Conservation (phyloP, 2,888 invertebrate genomes). For the Euproctis similis region DNA sequence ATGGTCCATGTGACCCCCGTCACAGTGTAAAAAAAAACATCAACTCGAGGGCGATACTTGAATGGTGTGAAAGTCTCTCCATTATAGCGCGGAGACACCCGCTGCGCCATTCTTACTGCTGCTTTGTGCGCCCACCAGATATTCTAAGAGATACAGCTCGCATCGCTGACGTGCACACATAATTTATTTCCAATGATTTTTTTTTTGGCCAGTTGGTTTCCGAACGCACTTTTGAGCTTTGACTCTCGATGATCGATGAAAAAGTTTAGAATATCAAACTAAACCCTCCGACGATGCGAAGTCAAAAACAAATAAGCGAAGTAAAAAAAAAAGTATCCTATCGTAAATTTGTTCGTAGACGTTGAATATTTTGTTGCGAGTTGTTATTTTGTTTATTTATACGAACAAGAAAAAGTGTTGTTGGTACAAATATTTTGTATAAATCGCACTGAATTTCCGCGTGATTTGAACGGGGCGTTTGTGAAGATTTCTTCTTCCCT, state of each 20-base stretch:
- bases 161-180: conserved; percentile 46
- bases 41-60: conserved; percentile 42
- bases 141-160: conserved; percentile 30
- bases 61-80: conserved; percentile 58
- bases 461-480: conserved; percentile 34
- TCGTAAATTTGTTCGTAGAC: no score
- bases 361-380: no score
- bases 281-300: conserved; percentile 25
- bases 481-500: conserved; percentile 39
- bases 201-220: conserved; percentile 46
- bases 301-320: conserved; percentile 34
- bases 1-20: conserved; percentile 50
- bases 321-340: no score
- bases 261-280: conserved; percentile 30
- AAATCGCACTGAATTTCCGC: conserved; percentile 43
- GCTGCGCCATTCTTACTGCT: conserved; percentile 50
- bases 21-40: conserved; percentile 42
- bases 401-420: conserved; percentile 25
- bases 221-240: conserved; percentile 33
- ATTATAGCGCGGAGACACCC: conserved; percentile 48
- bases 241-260: conserved; percentile 37
- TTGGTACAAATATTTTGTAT: conserved; percentile 49
- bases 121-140: conserved; percentile 45
- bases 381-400: no score
- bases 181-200: conserved; percentile 46